Evolutionary conservation across 2,113 vertebrate genomes (phyloP).

Genomic region (Sminthopsis crassicaudata): DNA sequence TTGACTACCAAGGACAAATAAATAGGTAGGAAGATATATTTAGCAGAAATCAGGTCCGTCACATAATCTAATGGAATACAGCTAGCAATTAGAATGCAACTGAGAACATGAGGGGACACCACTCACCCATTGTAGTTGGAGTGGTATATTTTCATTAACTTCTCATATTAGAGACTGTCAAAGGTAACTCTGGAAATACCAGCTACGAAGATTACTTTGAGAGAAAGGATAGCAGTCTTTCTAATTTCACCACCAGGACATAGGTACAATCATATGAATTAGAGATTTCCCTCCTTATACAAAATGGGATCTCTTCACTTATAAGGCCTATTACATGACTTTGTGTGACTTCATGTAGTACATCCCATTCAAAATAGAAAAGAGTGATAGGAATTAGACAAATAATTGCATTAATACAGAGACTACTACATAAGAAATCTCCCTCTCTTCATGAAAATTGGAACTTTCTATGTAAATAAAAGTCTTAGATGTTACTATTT

Average conservation of each 20-base stretch:
- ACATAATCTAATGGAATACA: neutral
- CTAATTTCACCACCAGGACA: neutral
- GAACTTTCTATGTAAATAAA: neutral
- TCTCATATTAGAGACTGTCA: neutral
- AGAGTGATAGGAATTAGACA: neutral
- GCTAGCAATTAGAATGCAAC: neutral
- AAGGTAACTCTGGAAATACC: neutral
- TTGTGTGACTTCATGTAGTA: neutral
- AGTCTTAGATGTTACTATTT: neutral
- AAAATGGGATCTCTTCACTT: neutral
- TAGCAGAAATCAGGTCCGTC: neutral
- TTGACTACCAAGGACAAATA: neutral
- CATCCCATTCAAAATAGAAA: neutral
- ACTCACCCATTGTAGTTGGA: neutral
- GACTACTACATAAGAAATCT: neutral
- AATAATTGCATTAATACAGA: neutral
- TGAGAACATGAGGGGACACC: neutral
- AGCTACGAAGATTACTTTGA: neutral
- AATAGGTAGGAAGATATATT: neutral
- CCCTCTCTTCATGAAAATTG: neutral
- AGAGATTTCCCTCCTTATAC: neutral
- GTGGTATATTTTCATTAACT: neutral
- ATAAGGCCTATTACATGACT: neutral
- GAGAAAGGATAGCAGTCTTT: neutral
- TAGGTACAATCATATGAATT: neutral